A percentile compares a stretch with the other conserved stretches of the same genome.
Evolutionary conservation across 2,113 vertebrate genomes (phyloP).

Genomic region (Merops nubicus): DNA sequence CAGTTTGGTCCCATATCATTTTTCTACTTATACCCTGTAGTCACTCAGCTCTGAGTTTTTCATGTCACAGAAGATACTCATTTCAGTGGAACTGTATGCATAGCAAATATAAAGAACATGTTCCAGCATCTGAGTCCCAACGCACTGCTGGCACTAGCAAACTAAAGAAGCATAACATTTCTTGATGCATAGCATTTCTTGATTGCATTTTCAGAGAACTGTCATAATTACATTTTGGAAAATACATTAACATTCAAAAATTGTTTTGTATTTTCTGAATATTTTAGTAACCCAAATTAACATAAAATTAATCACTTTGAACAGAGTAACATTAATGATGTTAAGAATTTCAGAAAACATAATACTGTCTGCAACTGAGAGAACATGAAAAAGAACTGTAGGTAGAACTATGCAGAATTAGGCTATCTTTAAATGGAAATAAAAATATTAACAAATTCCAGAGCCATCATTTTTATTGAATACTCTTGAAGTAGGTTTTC

Average conservation of each 20-base stretch:
- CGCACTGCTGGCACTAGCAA: neutral
- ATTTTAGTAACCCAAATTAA: neutral
- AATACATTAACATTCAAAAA: neutral
- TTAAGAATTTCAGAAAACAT: neutral
- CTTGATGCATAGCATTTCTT: neutral
- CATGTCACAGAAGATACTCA: neutral
- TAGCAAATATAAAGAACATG: neutral
- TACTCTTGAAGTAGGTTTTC: neutral
- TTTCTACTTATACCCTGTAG: neutral
- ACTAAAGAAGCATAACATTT: neutral
- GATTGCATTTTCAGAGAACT: neutral
- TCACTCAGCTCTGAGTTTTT: neutral
- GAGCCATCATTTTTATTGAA: neutral
- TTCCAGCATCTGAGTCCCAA: neutral
- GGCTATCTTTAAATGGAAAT: neutral
- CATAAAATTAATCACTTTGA: neutral
- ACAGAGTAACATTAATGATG: neutral
- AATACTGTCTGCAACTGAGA: neutral
- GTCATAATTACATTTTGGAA: neutral
- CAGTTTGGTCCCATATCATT: neutral
- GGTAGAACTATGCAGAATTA: neutral
- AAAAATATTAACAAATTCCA: neutral
- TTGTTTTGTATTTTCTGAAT: neutral
- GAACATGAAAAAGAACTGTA: neutral
- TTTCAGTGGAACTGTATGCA: neutral